Conservation (phyloP, 2,888 invertebrate species). For the Pseudanteris insignis region DNA sequence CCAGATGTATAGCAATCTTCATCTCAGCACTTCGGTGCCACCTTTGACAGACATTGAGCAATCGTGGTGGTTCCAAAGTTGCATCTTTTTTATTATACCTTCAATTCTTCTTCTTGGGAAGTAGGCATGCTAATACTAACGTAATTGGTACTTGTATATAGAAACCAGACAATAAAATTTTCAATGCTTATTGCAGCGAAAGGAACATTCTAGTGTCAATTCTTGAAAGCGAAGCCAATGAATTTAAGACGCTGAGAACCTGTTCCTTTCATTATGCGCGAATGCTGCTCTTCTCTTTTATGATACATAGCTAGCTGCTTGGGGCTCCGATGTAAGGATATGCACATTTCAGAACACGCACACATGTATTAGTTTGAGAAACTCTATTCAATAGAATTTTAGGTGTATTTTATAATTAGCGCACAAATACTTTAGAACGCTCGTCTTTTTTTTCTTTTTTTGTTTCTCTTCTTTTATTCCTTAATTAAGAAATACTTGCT, state of each 20-base stretch:
- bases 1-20: too few species aligned
- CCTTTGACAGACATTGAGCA: too few species aligned
- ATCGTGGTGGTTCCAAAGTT: too few species aligned
- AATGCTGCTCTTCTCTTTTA: constrained; percentile 53
- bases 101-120: constrained; percentile 52
- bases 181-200: constrained; percentile 59
- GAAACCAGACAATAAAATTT: constrained; percentile 53
- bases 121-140: constrained; percentile 65
- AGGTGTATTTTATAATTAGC: constrained; percentile 14
- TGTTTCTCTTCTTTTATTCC: too few species aligned
- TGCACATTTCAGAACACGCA: constrained; percentile 46
- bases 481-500: too few species aligned
- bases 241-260: constrained; percentile 22
- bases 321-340: constrained; percentile 61
- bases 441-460: constrained; percentile 13
- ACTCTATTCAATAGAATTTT: constrained; percentile 15
- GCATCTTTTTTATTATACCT: constrained; percentile 21
- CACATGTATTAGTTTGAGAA: constrained; percentile 41
- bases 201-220: constrained; percentile 39
- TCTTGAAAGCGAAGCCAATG: constrained; percentile 13
- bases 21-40: too few species aligned
- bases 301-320: constrained; percentile 64
- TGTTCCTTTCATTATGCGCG: constrained; percentile 55
- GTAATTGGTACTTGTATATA: constrained; percentile 61
- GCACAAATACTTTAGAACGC: constrained; percentile 4